Conservation (phyloP, 2,888 invertebrate species). For the Entomobrya proxima region DNA sequence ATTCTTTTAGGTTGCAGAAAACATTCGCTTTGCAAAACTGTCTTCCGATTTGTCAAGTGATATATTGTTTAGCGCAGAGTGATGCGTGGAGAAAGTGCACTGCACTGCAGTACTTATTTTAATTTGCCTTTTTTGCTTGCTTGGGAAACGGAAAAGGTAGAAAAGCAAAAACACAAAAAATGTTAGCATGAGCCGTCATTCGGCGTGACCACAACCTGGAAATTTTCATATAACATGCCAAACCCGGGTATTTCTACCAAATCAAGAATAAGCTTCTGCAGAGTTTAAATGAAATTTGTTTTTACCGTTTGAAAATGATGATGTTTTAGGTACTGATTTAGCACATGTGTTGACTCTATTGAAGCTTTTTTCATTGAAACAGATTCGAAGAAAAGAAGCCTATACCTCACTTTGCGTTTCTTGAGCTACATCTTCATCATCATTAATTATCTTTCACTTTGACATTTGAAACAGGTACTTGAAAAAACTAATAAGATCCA, state of each 20-base stretch:
- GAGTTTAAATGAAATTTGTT: too few relatives aligned
- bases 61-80: constrained; percentile 2
- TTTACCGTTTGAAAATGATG: neutral
- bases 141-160: neutral
- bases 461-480: constrained; percentile 63
- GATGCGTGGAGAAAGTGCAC: neutral
- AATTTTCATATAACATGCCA: too few relatives aligned
- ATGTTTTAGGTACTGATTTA: constrained; percentile 60
- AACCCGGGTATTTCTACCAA: too few relatives aligned
- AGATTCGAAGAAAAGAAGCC: constrained; percentile 26
- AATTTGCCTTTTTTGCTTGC: neutral
- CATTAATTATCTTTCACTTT: constrained; percentile 7
- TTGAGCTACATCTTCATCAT: constrained; percentile 50
- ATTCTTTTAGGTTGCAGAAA: neutral
- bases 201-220: neutral
- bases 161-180: neutral
- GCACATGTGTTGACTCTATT: constrained; percentile 64
- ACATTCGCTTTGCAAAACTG: neutral
- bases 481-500: constrained; percentile 55
- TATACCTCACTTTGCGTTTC: neutral
- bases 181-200: neutral
- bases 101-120: neutral
- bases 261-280: too few relatives aligned
- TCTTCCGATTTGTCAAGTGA: constrained; percentile 53
- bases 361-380: constrained; percentile 47